Conservation (phyloP, 1,140 invertebrate species). For the Bombus pyrosoma region DNA sequence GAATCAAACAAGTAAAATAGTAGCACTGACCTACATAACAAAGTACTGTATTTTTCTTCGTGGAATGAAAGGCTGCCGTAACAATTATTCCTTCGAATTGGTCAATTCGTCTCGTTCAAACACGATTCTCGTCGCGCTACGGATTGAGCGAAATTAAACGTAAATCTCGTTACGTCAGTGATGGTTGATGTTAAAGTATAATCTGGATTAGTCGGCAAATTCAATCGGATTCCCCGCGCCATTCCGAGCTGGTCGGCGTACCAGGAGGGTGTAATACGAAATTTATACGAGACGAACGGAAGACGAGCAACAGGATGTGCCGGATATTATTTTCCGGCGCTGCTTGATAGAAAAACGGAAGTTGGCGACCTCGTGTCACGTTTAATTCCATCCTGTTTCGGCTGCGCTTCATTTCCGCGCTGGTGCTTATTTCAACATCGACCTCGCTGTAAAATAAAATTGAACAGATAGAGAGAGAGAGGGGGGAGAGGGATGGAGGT, state of each 20-base stretch:
- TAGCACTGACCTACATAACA: not conserved
- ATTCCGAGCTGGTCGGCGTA: not conserved
- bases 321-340: constrained; percentile 39
- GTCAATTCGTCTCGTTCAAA: not conserved
- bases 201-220: constrained; percentile 30
- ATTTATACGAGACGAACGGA: constrained; percentile 28
- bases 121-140: not conserved
- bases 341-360: constrained; percentile 4
- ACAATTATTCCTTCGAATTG: constrained; percentile 17
- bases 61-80: not conserved
- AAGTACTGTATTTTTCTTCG: not conserved
- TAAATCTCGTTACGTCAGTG: constrained; percentile 18
- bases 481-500: not conserved
- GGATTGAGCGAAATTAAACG: constrained; percentile 9
- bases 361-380: constrained; percentile 5
- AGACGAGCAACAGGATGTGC: constrained; percentile 38
- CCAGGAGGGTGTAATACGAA: not conserved
- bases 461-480: not conserved
- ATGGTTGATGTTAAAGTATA: constrained; percentile 31
- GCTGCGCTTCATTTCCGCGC: not conserved
- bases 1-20: not conserved
- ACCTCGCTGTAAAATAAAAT: not conserved
- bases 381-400: constrained; percentile 35
- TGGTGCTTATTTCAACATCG: not conserved
- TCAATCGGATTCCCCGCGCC: constrained; percentile 11